Evolutionary conservation across 2,888 invertebrate genomes (phyloP), one percentile per base, ranked within the genome.

Genomic region (Phyllotreta cruciferae): DNA sequence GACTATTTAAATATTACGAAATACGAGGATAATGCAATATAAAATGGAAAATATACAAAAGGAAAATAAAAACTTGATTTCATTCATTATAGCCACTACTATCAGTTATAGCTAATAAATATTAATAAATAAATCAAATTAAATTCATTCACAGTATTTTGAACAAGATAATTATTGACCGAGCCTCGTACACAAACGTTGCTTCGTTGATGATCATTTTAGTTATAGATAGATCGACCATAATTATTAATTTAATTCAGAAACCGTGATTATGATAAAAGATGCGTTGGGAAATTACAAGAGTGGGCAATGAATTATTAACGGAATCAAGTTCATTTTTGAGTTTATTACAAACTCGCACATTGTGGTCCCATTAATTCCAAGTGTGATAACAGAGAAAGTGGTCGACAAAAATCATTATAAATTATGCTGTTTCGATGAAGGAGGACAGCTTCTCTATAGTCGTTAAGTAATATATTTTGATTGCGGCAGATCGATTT

Each of bases 291-390:
- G 57, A 50, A 50, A 57, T 57, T 57, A 57, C 50, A 41, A 57
- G 57, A 50, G 57, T 57, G 57, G 57, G 57, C 57, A 57, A 57
- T 57, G 57, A 57, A 39, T 50, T 57, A 57, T 57, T 57, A 50
- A 57, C 57, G 39, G 41, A 57, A 49, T 57, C 57, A 50, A 57
- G 57, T 57, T 41, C 50, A 50, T 57, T 57, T 57, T 57, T 57
- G 50, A 57, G 24, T 24, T 24, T 57, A 57, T 50, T 57, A 57
- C 36, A 11, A 57, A 57, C 49, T 57, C 57, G 35, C 50, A 57
- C 50, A 38, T 57, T 41, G 57, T 35, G 49, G 50, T 57, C 38
- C 56, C 57, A 57, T 57, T 57, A 57, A 57, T 57, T 57, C 50
- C 8, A 49, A 47, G 39, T 14, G 37, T 50, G 57, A 57, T 57